A percentile compares a stretch with the other conserved stretches of the same genome.
phyloP scores from a whole-genome alignment of 2,797 vertebrate genomes.

The Simalia tracyae region DNA sequence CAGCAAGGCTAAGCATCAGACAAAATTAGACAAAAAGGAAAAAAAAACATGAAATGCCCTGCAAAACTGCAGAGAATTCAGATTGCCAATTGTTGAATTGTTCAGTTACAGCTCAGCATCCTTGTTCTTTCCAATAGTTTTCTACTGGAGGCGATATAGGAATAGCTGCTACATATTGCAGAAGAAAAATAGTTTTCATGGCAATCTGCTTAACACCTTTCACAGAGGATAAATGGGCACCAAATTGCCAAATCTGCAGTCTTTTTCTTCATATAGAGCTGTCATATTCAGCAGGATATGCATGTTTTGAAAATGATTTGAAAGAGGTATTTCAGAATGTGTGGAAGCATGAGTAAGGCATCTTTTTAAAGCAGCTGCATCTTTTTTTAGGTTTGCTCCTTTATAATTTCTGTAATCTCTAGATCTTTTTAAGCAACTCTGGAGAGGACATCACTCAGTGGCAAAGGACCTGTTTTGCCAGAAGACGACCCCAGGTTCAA shows the following conservation, averaged over 20 bases:
- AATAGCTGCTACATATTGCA: conserved; percentile 58
- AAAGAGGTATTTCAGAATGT: not conserved
- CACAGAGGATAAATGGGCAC: conserved; percentile 10
- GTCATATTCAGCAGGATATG: not conserved
- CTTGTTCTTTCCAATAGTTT: conserved; percentile 60
- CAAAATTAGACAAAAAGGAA: conserved; percentile 10
- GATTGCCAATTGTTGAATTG: conserved; percentile 50
- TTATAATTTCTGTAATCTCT: not conserved
- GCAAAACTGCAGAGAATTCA: not conserved
- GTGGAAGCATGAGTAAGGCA: not conserved
- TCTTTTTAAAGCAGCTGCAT: not conserved
- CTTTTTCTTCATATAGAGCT: no score
- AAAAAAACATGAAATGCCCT: conserved; percentile 4
- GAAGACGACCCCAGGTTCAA: not conserved
- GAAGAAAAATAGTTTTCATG: conserved; percentile 60
- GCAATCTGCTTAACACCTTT: conserved; percentile 61
- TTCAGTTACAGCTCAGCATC: conserved; percentile 36
- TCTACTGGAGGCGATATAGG: conserved; percentile 54
- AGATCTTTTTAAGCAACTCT: not conserved
- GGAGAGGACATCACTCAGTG: not conserved
- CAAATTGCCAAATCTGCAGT: not conserved
- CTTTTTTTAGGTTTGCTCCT: not conserved
- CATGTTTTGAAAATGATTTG: not conserved
- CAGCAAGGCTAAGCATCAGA: conserved; percentile 4
- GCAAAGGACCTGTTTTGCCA: not conserved